These are phyloP conservation scores for Drosophila pachea DNA, from an alignment of 1,140 invertebrate genomes.

Conservation along the genomic window DNA sequence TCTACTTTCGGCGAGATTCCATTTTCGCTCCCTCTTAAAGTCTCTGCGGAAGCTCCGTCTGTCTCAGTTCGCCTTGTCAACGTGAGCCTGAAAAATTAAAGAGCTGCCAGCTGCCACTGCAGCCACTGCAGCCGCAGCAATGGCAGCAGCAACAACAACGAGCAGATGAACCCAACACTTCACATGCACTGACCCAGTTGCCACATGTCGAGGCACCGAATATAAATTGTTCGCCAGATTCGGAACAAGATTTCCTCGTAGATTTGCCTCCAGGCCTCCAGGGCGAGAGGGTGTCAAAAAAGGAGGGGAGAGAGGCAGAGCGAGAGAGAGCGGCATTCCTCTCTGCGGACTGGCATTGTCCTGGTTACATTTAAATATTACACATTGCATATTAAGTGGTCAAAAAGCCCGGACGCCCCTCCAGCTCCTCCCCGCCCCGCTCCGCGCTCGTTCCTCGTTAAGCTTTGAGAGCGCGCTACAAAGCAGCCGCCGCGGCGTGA, in stretches of 20 bases:
- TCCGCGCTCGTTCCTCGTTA: no score
- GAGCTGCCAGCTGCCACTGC: not conserved
- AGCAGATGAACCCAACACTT: conserved; percentile 36
- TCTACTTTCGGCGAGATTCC: no score
- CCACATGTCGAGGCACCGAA: conserved; percentile 49
- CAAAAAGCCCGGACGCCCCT: conserved; percentile 41
- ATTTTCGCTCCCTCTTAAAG: no score
- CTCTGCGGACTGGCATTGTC: conserved; percentile 56
- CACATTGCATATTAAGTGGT: conserved; percentile 74
- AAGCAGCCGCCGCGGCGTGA: conserved; percentile 38
- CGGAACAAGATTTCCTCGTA: conserved; percentile 33
- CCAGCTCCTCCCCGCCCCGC: not conserved
- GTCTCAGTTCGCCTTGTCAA: not conserved
- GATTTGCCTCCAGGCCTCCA: conserved; percentile 16
- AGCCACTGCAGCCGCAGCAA: conserved; percentile 16
- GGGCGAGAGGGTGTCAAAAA: conserved; percentile 7
- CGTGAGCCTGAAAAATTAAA: conserved; percentile 37
- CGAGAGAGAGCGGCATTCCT: not conserved
- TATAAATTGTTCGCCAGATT: conserved; percentile 67
- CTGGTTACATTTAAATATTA: conserved; percentile 75
- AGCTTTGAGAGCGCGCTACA: conserved; percentile 10
- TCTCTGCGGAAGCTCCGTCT: not conserved
- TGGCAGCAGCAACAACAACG: conserved; percentile 26
- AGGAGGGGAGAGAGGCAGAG: not conserved
- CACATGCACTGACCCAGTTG: conserved; percentile 70